These are phyloP conservation scores for Heliornis fulica DNA, from an alignment of 2,113 vertebrate genomes.

Conservation along the genomic window DNA sequence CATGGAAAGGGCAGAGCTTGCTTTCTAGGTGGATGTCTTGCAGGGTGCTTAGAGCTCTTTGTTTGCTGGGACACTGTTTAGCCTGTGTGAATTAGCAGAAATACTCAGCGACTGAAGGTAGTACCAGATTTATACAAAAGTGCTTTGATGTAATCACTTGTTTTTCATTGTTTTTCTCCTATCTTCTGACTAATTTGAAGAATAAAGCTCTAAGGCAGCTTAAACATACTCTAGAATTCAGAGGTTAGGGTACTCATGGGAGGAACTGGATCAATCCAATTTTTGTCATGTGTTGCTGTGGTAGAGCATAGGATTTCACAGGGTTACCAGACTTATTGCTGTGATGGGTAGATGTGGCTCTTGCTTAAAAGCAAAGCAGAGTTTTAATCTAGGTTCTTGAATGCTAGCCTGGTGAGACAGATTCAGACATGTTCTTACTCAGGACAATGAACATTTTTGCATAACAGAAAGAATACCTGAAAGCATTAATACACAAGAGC, in stretches of 20 bases:
- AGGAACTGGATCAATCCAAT: background rate
- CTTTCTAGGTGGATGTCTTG: background rate
- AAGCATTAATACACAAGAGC: background rate
- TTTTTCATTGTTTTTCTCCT: background rate
- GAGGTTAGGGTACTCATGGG: background rate
- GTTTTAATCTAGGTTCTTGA: background rate
- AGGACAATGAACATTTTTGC: background rate
- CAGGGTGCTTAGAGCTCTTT: background rate
- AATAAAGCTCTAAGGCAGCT: background rate
- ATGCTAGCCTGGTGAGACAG: background rate
- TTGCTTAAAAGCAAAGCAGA: background rate
- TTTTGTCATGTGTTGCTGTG: background rate
- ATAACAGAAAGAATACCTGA: rapidly evolving
- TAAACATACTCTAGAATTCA: background rate
- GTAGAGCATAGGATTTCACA: background rate
- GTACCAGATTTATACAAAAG: background rate
- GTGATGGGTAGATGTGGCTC: background rate
- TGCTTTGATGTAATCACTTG: background rate
- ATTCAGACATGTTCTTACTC: background rate
- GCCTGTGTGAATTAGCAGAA: background rate
- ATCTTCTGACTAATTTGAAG: background rate
- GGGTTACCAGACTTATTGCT: background rate
- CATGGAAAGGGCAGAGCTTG: background rate
- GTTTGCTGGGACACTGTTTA: background rate
- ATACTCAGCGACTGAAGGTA: background rate